Evolutionary conservation across 2,113 vertebrate species (phyloP), one percentile per base, ranked within the genome.

Genomic region (Cyprinodon tularosa): DNA sequence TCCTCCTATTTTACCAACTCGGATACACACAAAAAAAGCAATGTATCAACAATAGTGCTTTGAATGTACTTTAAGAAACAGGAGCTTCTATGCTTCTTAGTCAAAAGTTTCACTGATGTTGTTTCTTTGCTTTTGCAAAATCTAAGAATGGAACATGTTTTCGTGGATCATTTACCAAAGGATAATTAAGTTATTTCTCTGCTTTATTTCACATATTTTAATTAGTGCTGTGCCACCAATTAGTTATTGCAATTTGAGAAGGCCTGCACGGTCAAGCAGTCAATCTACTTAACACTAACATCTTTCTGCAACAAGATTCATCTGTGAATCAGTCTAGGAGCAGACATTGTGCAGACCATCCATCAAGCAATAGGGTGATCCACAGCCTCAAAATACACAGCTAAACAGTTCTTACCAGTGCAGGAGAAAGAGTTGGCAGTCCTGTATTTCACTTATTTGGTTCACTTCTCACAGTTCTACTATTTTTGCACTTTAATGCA

Each of bases 391-490:
- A 59, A 53, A 53, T 48, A 36, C 59, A 62, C n/a, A 37, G 29
- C 15, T 42, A 64, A 77, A 59, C 50, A 20, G 39, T 57, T 29
- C 9, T 66, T 59, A 74, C 12, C 39, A 22, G 6, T 14, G 22
- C 53, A 50, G 12, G 14, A 63, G 37, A 60, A 39, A 78, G 36
- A 69, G 44, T 66, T 71, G 69, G 59, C 57, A 6, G 76, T 75
- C 39, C 29, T 65, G 66, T 67, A 59, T 71, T 71, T 72, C 77
- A 39, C 45, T 79, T 71, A 81, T 84, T 80, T 72, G 62, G 68
- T 53, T 77, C 62, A 75, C 17, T 66, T 71, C 36, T 81, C 68
- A 44, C 7, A 1, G 59, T 78, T 80, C 38, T 22, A 59, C 60
- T 61, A 11, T 9, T 29, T 71, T 66, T 76, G 53, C 72, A 74